These are phyloP conservation scores for Periplaneta americana DNA, from an alignment of 1,140 invertebrate genomes.

Conservation along the genomic window DNA sequence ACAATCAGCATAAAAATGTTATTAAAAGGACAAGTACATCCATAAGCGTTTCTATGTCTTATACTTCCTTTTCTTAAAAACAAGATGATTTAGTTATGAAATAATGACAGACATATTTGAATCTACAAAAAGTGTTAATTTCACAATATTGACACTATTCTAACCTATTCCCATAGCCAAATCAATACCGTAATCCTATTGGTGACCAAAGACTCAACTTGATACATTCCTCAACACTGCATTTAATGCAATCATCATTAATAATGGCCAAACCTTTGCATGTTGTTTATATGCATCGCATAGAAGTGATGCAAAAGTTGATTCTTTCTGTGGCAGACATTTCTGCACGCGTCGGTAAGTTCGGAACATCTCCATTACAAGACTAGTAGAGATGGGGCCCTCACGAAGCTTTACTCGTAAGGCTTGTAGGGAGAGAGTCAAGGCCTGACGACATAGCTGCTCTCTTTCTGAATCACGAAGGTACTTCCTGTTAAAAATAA, in stretches of 20 bases:
- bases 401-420: slow-evolving; percentile 32
- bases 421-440: slow-evolving; percentile 59
- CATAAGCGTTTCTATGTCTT: too few relatives aligned
- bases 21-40: too few relatives aligned
- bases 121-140: background rate
- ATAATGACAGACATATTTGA: background rate
- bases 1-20: too few relatives aligned
- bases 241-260: background rate
- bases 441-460: slow-evolving; percentile 67
- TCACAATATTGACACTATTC: background rate
- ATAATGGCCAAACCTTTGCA: background rate
- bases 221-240: background rate
- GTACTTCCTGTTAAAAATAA: slow-evolving; percentile 55
- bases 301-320: slow-evolving; percentile 8
- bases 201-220: background rate
- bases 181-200: background rate
- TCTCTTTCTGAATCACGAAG: slow-evolving; percentile 73
- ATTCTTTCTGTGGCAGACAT: slow-evolving; percentile 8
- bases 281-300: slow-evolving; percentile 9
- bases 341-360: slow-evolving; percentile 13
- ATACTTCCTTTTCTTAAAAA: too few relatives aligned
- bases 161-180: background rate
- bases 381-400: background rate
- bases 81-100: too few relatives aligned
- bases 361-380: slow-evolving; percentile 7